Evolutionary conservation across 2,797 vertebrate species (phyloP), one percentile per base, ranked within the genome.

Genomic region (Myotis planiceps): DNA sequence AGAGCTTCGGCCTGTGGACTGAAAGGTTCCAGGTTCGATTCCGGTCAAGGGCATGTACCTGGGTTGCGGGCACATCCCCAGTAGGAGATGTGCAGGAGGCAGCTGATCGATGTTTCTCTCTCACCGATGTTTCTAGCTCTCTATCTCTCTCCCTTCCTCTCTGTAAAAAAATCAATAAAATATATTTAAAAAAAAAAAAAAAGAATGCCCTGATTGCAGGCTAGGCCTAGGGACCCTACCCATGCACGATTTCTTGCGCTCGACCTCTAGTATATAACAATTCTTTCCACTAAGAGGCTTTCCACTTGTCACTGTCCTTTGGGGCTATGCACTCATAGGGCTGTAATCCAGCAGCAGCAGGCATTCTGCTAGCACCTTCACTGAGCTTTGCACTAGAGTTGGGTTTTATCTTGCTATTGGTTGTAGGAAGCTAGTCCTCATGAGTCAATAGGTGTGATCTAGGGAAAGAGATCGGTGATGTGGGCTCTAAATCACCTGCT

Each of bases 241-340:
- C 51, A 53, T 0, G 3, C 21, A 53, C 3, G 21, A 53, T 53
- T 53, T 53, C 1, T 0, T 53, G 19, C 0, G 8, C 51, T 23
- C 21, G 51, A 8, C 21, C 8, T 53, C 51, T 53, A 53, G 51
- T 53, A 42, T 42, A 42, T 78, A 29, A 39, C 5, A 65, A 19
- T 7, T 81, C 34, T 88, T 23, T 27, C 49, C 10, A 63, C 29
- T 49, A 47, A 34, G 3, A 47, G 14, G n/a, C 8, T 78, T 53
- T 75, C 18, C 18, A 2, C 25, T 53, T 60, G 42, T 39, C 10
- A 21, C 14, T 65, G n/a, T 55, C 9, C 23, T 60, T 39, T 39
- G 9, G 32, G 16, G 9, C 84, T 39, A 9, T 49, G 12, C 9
- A 12, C 2, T 66, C 18, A 9, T 2, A 2, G 16, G 49, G 9